phyloP scores from a whole-genome alignment of 2,888 invertebrate species.

The Trissonchulus latispiculum region DNA sequence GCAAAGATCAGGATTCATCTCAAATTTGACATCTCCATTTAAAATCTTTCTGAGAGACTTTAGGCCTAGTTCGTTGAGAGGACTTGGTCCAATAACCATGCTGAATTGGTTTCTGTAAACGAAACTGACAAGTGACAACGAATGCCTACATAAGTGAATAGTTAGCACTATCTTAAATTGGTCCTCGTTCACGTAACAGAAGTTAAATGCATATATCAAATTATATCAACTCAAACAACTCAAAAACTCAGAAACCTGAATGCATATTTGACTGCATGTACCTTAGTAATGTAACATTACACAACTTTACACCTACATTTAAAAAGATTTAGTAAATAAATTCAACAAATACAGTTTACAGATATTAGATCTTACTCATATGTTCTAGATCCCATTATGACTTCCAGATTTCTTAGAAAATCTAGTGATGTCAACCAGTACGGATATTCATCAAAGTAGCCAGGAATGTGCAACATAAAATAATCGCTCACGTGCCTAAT shows the following conservation, averaged over 20 bases:
- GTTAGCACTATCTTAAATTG: too few species aligned
- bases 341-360: too few species aligned
- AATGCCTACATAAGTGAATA: too few species aligned
- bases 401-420: slow-evolving; percentile 11
- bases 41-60: not conserved
- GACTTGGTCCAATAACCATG: not conserved
- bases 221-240: too few species aligned
- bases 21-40: slow-evolving; percentile 59
- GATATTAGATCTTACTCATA: not conserved
- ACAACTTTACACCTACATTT: too few species aligned
- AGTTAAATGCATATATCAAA: too few species aligned
- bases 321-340: too few species aligned
- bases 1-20: slow-evolving; percentile 77
- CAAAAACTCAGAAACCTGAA: too few species aligned
- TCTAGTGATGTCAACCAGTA: not conserved
- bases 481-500: not conserved
- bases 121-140: too few species aligned
- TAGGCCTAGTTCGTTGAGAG: slow-evolving; percentile 13
- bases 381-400: not conserved
- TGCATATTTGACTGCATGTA: too few species aligned
- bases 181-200: too few species aligned
- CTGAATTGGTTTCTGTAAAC: slow-evolving; percentile 4
- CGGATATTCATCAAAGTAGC: not conserved
- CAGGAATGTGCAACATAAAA: not conserved
- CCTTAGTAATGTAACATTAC: too few species aligned